Evolutionary conservation across 2,888 invertebrate genomes (phyloP).

Genomic region (Cinara cedri): DNA sequence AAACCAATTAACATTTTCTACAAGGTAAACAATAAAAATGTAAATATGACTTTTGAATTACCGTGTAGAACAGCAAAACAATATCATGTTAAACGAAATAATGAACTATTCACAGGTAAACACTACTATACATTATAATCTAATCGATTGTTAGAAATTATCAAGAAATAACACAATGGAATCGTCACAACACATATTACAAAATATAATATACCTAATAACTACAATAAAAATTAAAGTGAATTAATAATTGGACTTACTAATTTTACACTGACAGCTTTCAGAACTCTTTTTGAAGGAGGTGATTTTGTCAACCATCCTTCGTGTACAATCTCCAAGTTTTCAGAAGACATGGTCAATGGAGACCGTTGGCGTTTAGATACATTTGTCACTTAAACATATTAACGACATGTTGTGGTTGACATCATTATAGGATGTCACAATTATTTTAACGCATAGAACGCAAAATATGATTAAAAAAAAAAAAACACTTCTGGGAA

Average conservation of each 20-base stretch:
- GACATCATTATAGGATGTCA: constrained; percentile 14
- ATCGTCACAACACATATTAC: constrained; percentile 45
- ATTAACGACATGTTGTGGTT: constrained; percentile 5
- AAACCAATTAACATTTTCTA: too few relatives aligned
- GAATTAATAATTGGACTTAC: constrained; percentile 40
- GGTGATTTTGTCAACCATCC: constrained; percentile 97
- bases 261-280: constrained; percentile 77
- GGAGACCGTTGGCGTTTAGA: constrained; percentile 19
- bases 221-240: constrained; percentile 35
- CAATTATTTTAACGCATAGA: constrained; percentile 15
- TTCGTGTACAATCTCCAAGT: constrained; percentile 77
- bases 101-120: too few relatives aligned
- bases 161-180: background rate
- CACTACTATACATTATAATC: background rate
- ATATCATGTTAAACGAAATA: too few relatives aligned
- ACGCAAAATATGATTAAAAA: constrained; percentile 37
- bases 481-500: constrained; percentile 49
- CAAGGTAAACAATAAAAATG: too few relatives aligned
- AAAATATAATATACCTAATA: constrained; percentile 48
- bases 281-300: constrained; percentile 87
- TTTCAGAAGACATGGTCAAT: constrained; percentile 58
- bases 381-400: constrained; percentile 28
- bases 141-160: background rate
- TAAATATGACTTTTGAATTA: too few relatives aligned
- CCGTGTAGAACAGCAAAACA: too few relatives aligned